Base-by-base conservation (phyloP, 1,140 invertebrate genomes). In the Drosophila busckii region DNA sequence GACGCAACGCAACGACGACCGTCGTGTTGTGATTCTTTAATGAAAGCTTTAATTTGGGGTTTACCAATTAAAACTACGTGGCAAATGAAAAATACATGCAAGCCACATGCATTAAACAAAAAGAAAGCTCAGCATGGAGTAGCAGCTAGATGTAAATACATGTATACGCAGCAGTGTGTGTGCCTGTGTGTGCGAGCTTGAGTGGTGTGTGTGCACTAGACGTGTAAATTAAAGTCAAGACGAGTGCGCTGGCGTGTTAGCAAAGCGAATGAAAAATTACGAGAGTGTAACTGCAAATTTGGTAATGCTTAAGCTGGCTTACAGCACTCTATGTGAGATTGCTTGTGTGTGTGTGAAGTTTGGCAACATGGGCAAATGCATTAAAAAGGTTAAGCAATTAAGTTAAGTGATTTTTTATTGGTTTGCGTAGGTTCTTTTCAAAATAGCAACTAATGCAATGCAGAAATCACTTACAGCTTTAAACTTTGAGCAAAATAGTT, bases 51-150 rank as follows among this genome's bases (percentile, higher is more conserved):
- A 82, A 82, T 82, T 82, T 82, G 65, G 54, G 76, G 75, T 60
- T 82, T 75, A 69, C 75, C 75, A 82, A 82, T 82, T 82, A 82
- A 82, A 82, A 82, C 55, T 82, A 82, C 76, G 75, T 82, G 75
- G 75, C 65, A 58, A 83, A 83, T 82, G 76, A 75, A 75, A 82
- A 82, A 82, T 66, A 80, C 75, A 75, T 69, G 49, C 60, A 41
- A 35, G 12, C 45, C 53, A 56, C 46, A 49, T 37, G 41, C 25
- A 44, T 35, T 32, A 54, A 37, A 48, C 48, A 48, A 60, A 53
- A 60, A 42, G 37, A 59, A 26, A 28, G 35, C 10, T 42, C 23
- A 10, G 15, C 22, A 25, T 28, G 15, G 19, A 22, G 7, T 2
- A 10, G 28, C 13, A 26, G n/a, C 6, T 15, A 15, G 9, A n/a